phyloP scores from a whole-genome alignment of 23 tunicate genomes.

The Clavelina lepadiformis region DNA sequence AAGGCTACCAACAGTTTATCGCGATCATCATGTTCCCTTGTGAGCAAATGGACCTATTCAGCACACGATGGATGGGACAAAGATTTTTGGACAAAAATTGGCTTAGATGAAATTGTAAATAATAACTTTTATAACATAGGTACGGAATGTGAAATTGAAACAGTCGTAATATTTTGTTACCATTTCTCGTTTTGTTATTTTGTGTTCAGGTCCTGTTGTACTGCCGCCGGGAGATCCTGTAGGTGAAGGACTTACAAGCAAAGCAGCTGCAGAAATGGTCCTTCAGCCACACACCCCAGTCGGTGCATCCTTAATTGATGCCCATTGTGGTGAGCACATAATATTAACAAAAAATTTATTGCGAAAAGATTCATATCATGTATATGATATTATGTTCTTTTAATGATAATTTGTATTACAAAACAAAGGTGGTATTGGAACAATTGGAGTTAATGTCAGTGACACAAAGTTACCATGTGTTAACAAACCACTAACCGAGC shows the following conservation, averaged over 20 bases:
- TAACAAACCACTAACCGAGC: conserved; percentile 26
- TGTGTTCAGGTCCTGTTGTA: conserved; percentile 20
- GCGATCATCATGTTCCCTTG: conserved; percentile 69
- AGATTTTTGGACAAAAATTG: conserved; percentile 54
- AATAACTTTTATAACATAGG: conserved; percentile 67
- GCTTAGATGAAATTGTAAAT: conserved; percentile 47
- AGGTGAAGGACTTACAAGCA: conserved; percentile 40
- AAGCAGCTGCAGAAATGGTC: conserved; percentile 41
- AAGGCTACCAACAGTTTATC: conserved; percentile 60
- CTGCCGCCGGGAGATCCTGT: conserved; percentile 45
- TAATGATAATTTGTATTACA: background rate
- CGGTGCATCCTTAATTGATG: conserved; percentile 71
- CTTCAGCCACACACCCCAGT: conserved; percentile 48
- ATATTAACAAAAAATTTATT: background rate
- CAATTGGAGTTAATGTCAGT: conserved; percentile 23
- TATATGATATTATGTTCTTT: background rate
- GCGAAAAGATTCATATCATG: too few relatives aligned
- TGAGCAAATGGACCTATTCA: conserved; percentile 79
- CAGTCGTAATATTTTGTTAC: background rate
- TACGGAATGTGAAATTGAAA: conserved; percentile 3
- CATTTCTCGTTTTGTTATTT: background rate
- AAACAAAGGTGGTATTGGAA: conserved; percentile 56
- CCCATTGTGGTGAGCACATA: conserved; percentile 80
- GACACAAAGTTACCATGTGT: conserved; percentile 10
- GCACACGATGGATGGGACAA: conserved; percentile 46